A percentile compares a stretch with the other conserved stretches of the same genome.
Evolutionary conservation across 2,113 vertebrate genomes (phyloP).

Genomic region (Choloepus hoffmanni): DNA sequence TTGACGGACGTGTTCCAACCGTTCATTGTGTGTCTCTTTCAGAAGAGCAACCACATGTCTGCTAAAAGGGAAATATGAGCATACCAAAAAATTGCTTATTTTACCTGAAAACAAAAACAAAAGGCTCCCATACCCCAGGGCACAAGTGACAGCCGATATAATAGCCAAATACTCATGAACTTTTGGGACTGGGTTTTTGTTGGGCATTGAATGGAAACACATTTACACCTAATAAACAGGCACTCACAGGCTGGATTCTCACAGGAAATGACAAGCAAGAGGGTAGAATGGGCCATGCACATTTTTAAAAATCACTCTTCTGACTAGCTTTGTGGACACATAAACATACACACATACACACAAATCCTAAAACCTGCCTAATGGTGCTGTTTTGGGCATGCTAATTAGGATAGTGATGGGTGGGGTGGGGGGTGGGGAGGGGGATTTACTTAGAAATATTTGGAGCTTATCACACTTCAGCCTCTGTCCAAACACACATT

Average conservation of each 20-base stretch:
- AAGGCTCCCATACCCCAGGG: conserved; percentile 63
- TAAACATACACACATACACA: no score
- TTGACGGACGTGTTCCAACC: not conserved
- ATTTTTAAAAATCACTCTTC: conserved; percentile 6
- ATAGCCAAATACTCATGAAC: conserved; percentile 52
- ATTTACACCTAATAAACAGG: conserved; percentile 75
- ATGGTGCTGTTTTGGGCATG: no score
- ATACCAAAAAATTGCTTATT: conserved; percentile 62
- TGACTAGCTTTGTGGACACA: conserved; percentile 33
- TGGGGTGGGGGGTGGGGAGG: no score
- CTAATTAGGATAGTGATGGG: not conserved
- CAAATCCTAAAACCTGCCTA: not conserved
- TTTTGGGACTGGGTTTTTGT: conserved; percentile 68
- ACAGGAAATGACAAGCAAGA: conserved; percentile 73
- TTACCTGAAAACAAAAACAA: conserved; percentile 61
- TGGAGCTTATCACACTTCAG: not conserved
- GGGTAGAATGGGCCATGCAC: conserved; percentile 25
- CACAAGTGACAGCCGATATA: conserved; percentile 80
- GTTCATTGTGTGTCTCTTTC: not conserved
- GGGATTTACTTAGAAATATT: not conserved
- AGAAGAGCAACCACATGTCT: fast-evolving
- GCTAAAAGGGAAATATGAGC: not conserved
- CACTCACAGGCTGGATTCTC: conserved; percentile 64
- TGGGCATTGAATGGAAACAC: conserved; percentile 74
- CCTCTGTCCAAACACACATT: not conserved